Evolutionary conservation across 2,113 vertebrate genomes (phyloP).

Genomic region (Neoarius graeffei): DNA sequence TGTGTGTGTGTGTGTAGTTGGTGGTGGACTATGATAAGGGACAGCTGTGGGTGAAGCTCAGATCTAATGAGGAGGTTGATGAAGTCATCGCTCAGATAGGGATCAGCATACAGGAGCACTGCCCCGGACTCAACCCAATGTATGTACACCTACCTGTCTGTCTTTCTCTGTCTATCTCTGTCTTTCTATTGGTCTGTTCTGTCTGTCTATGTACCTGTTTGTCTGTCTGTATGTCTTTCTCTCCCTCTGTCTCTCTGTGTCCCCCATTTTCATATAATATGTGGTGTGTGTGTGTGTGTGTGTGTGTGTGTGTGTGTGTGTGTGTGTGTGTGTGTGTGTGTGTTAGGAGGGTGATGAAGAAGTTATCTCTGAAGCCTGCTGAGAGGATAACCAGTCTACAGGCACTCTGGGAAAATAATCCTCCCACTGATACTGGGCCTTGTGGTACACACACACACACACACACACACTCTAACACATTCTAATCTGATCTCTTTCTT

Average conservation of each 20-base stretch:
- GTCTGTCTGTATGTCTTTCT: not conserved
- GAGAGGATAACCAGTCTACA: slow-evolving; percentile 82
- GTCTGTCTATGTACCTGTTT: not conserved
- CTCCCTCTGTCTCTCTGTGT: not conserved
- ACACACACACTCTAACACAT: not conserved
- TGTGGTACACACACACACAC: slow-evolving; percentile 77
- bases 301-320: slow-evolving; percentile 37
- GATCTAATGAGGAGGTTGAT: slow-evolving; percentile 79
- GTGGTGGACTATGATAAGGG: slow-evolving; percentile 85
- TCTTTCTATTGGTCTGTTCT: not conserved
- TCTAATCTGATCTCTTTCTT: not conserved
- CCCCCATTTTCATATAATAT: not conserved
- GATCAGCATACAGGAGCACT: slow-evolving; percentile 80
- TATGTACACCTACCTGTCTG: slow-evolving; percentile 67
- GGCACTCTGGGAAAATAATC: slow-evolving; percentile 86
- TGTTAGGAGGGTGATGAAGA: slow-evolving; percentile 87
- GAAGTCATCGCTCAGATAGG: slow-evolving; percentile 87
- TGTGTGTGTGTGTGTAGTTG: slow-evolving; percentile 75
- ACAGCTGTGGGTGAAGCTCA: slow-evolving; percentile 80
- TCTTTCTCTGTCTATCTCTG: not conserved
- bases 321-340: slow-evolving; percentile 32
- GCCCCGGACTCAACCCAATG: slow-evolving; percentile 81
- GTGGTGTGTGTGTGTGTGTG: slow-evolving; percentile 1
- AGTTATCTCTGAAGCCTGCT: slow-evolving; percentile 82
- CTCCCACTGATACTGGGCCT: slow-evolving; percentile 83